These are phyloP conservation scores for Chloroclysta siterata DNA, from an alignment of 2,888 invertebrate genomes.

Conservation along the genomic window DNA sequence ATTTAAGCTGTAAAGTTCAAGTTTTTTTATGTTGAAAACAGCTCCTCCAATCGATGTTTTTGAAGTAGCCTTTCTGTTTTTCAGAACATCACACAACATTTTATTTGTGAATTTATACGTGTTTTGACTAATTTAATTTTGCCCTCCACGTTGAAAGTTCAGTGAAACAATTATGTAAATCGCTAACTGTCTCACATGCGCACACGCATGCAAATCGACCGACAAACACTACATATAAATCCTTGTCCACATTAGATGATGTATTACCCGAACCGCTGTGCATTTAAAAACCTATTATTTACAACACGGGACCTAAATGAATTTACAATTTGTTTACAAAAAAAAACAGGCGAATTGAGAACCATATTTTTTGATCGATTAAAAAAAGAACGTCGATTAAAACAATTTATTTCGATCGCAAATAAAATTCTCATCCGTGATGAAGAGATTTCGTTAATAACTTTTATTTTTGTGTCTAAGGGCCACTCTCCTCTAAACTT, in stretches of 20 bases:
- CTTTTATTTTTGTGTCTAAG: conserved; percentile 36
- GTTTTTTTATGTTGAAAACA: too few species aligned
- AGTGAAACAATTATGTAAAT: conserved; percentile 19
- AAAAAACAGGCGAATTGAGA: conserved; percentile 34
- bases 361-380: background rate
- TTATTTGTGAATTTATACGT: background rate
- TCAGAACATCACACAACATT: too few species aligned
- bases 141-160: background rate
- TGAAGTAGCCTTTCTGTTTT: too few species aligned
- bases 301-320: conserved; percentile 58
- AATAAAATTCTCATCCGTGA: conserved; percentile 65
- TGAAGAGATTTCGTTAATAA: conserved; percentile 59
- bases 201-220: conserved; percentile 27
- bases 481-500: background rate
- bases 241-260: conserved; percentile 56
- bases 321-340: conserved; percentile 64
- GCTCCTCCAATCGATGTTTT: too few species aligned
- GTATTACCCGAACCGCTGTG: conserved; percentile 54
- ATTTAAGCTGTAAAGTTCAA: too few species aligned
- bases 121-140: background rate
- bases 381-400: conserved; percentile 49
- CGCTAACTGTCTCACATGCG: conserved; percentile 12
- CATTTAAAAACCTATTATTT: conserved; percentile 78
- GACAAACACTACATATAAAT: conserved; percentile 53
- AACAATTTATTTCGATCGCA: conserved; percentile 59